These are phyloP conservation scores for Caenorhabditis plicata DNA, from an alignment of 2,888 invertebrate genomes.

Conservation along the genomic window DNA sequence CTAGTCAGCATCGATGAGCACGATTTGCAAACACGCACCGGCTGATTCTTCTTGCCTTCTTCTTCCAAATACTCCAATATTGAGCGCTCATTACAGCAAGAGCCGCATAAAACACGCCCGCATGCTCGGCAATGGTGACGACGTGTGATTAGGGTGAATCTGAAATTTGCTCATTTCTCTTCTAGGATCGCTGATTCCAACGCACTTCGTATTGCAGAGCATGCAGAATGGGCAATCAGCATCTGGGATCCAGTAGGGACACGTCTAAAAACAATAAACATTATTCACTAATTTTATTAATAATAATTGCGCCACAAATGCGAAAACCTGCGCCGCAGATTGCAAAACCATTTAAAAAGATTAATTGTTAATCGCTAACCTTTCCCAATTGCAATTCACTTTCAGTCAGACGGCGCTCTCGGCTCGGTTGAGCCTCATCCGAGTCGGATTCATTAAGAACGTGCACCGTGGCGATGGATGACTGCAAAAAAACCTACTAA, in stretches of 20 bases:
- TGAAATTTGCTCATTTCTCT: background rate
- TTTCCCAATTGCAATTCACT: slow-evolving; percentile 62
- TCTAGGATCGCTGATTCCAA: background rate
- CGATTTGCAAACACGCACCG: slow-evolving; percentile 54
- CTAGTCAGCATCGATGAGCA: slow-evolving; percentile 53
- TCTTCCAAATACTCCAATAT: slow-evolving; percentile 39
- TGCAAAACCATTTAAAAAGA: background rate
- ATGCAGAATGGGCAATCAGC: slow-evolving; percentile 79
- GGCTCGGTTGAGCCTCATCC: slow-evolving; percentile 20
- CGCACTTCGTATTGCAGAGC: slow-evolving; percentile 79
- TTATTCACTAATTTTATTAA: background rate
- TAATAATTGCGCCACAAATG: too few relatives aligned
- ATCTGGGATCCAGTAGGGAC: slow-evolving; percentile 86
- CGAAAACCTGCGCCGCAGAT: background rate
- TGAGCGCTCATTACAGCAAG: slow-evolving; percentile 39
- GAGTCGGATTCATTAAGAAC: slow-evolving; percentile 34
- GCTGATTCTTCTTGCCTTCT: slow-evolving; percentile 40
- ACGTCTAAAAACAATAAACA: slow-evolving; percentile 70
- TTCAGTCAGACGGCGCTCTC: slow-evolving; percentile 55
- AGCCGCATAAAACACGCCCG: slow-evolving; percentile 50
- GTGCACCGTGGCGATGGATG: slow-evolving; percentile 38
- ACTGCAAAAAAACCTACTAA: slow-evolving; percentile 25
- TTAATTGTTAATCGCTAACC: slow-evolving; percentile 15
- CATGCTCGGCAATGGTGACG: slow-evolving; percentile 71
- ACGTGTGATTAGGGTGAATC: slow-evolving; percentile 71